Evolutionary conservation across 2,888 invertebrate species (phyloP).

Genomic region (Pyrocoelia pectoralis): DNA sequence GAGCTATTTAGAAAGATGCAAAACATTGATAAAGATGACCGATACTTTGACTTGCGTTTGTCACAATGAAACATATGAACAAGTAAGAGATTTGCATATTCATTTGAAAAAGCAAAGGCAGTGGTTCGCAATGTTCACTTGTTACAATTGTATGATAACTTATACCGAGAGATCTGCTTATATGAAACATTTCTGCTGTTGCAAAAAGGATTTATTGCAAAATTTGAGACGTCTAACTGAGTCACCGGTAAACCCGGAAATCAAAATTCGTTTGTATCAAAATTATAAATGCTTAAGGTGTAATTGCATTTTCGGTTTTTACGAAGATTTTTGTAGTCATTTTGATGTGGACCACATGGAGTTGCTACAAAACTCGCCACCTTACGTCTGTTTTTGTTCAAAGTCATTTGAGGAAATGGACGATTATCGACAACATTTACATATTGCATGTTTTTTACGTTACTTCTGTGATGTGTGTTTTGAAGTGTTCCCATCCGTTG

Average conservation of each 20-base stretch:
- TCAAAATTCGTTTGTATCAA: constrained; percentile 55
- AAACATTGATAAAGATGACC: constrained; percentile 54
- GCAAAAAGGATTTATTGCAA: constrained; percentile 48
- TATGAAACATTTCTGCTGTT: constrained; percentile 50
- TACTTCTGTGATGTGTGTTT: constrained; percentile 58
- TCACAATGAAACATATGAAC: constrained; percentile 51
- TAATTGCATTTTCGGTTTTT: constrained; percentile 53
- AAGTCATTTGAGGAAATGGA: constrained; percentile 49
- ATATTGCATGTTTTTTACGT: constrained; percentile 51
- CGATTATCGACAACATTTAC: constrained; percentile 54
- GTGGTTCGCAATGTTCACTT: constrained; percentile 68
- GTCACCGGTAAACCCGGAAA: constrained; percentile 49
- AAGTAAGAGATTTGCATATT: constrained; percentile 50
- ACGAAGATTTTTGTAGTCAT: constrained; percentile 55
- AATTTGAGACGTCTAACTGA: constrained; percentile 51
- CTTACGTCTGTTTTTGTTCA: constrained; percentile 49
- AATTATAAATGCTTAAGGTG: constrained; percentile 55
- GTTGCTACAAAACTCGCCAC: constrained; percentile 38
- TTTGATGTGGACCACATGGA: constrained; percentile 52
- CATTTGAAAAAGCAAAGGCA: constrained; percentile 54
- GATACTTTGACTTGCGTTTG: constrained; percentile 52
- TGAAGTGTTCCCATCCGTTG: constrained; percentile 48
- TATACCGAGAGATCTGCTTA: constrained; percentile 58
- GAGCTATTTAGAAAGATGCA: constrained; percentile 55
- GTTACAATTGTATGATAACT: constrained; percentile 69